phyloP scores from a whole-genome alignment of 1,140 invertebrate genomes.

The Macrobrachium nipponense region DNA sequence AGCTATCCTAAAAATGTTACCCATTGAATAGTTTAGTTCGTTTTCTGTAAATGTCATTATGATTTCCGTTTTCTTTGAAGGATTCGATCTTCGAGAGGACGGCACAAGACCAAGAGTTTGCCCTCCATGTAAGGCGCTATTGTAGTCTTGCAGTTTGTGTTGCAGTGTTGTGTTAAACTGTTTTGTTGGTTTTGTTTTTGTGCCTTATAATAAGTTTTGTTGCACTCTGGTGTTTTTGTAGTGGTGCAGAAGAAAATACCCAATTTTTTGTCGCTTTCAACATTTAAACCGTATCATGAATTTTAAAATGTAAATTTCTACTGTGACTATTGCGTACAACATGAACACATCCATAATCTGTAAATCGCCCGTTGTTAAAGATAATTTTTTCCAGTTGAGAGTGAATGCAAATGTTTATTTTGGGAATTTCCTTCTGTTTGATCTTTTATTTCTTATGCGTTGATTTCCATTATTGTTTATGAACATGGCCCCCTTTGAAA shows the following conservation, averaged over 20 bases:
- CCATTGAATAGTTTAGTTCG: too few species aligned
- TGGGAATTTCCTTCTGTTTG: neutral
- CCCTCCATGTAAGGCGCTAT: conserved; percentile 30
- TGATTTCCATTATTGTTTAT: neutral
- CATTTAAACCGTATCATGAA: too few species aligned
- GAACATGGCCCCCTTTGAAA: neutral
- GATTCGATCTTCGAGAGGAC: conserved; percentile 38
- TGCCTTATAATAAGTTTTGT: neutral
- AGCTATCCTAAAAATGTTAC: too few species aligned
- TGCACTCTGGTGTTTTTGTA: neutral
- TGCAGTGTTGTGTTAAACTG: conserved; percentile 8
- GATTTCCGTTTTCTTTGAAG: neutral
- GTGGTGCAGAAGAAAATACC: neutral
- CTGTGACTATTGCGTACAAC: too few species aligned
- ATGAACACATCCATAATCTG: too few species aligned
- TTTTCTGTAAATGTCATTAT: too few species aligned
- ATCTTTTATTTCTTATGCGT: neutral
- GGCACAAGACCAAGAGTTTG: neutral
- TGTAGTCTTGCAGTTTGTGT: neutral
- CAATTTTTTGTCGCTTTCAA: too few species aligned
- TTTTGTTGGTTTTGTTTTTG: neutral
- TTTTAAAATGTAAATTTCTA: too few species aligned
- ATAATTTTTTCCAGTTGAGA: too few species aligned
- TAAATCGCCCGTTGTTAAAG: too few species aligned
- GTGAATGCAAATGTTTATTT: too few species aligned